These are phyloP conservation scores for Flexamia atlantica DNA, from an alignment of 2,888 invertebrate species.

Conservation along the genomic window DNA sequence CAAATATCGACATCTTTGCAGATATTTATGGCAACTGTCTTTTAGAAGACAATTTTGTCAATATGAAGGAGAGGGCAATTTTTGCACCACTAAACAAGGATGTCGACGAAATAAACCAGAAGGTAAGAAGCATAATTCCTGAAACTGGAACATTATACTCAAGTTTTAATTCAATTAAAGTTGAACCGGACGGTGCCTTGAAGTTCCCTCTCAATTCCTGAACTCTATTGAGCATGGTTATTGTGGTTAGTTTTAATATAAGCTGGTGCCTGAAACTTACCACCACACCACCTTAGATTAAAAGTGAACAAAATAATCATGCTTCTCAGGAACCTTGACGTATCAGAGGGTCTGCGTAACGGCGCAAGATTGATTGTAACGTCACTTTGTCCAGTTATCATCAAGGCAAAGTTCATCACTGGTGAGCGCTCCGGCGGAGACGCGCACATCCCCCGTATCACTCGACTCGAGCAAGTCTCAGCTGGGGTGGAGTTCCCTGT, in stretches of 20 bases:
- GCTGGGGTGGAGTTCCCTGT: neutral
- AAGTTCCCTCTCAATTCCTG: constrained; percentile 12
- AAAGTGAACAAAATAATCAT: neutral
- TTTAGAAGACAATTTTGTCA: neutral
- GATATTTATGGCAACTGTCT: neutral
- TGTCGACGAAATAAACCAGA: neutral
- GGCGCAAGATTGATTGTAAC: constrained; percentile 55
- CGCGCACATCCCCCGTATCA: constrained; percentile 49
- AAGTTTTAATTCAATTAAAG: neutral
- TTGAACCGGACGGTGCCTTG: neutral
- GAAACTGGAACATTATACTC: neutral
- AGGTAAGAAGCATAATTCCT: neutral
- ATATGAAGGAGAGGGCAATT: neutral
- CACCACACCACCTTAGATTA: neutral
- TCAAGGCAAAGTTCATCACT: constrained; percentile 44
- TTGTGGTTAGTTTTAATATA: no score
- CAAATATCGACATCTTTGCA: neutral
- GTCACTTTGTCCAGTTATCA: constrained; percentile 26
- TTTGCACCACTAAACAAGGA: constrained; percentile 15
- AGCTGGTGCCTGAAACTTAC: constrained; percentile 14
- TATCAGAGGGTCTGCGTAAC: constrained; percentile 44
- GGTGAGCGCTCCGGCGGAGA: constrained; percentile 12
- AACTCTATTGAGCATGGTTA: constrained; percentile 15
- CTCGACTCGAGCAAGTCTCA: constrained; percentile 48
- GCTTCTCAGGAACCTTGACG: constrained; percentile 27